A percentile compares a stretch with the other conserved stretches of the same genome.
These are phyloP conservation scores for Scomber scombrus DNA, from an alignment of 2,113 vertebrate species.

Conservation along the genomic window DNA sequence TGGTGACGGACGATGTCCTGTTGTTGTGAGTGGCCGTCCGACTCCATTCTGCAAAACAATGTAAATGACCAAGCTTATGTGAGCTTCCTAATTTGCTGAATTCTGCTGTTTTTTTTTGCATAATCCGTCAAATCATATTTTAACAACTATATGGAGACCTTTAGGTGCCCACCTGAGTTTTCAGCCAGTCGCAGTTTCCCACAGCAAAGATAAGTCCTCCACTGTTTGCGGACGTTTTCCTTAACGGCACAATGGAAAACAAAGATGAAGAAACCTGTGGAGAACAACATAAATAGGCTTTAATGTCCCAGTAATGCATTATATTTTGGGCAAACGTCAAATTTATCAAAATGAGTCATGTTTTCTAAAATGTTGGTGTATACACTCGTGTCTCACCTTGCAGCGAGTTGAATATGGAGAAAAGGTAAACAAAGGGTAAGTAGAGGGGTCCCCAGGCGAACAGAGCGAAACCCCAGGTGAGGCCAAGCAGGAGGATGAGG, in stretches of 20 bases:
- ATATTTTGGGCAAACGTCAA: background rate
- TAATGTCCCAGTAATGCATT: background rate
- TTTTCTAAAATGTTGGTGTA: too few relatives aligned
- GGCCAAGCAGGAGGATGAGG: conserved; percentile 92
- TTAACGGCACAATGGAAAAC: conserved; percentile 95
- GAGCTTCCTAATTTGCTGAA: background rate
- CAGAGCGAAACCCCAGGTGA: conserved; percentile 97
- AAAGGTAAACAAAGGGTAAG: conserved; percentile 92
- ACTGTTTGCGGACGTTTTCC: conserved; percentile 94
- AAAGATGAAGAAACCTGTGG: conserved; percentile 94
- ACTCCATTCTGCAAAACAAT: conserved; percentile 82
- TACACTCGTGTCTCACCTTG: conserved; percentile 86
- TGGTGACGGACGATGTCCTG: conserved; percentile 40
- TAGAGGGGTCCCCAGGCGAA: conserved; percentile 93
- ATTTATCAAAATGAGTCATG: background rate
- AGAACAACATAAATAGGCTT: background rate
- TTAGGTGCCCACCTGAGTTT: conserved; percentile 87
- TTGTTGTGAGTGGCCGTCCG: conserved; percentile 73
- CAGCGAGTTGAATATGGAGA: conserved; percentile 94
- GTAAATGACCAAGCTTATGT: background rate
- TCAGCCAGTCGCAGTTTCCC: conserved; percentile 91
- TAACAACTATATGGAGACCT: background rate
- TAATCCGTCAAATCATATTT: too few relatives aligned
- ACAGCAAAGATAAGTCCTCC: conserved; percentile 95
- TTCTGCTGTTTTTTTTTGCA: background rate